Conservation (phyloP, 2,888 invertebrate species). For the Xestia sexstrigata region DNA sequence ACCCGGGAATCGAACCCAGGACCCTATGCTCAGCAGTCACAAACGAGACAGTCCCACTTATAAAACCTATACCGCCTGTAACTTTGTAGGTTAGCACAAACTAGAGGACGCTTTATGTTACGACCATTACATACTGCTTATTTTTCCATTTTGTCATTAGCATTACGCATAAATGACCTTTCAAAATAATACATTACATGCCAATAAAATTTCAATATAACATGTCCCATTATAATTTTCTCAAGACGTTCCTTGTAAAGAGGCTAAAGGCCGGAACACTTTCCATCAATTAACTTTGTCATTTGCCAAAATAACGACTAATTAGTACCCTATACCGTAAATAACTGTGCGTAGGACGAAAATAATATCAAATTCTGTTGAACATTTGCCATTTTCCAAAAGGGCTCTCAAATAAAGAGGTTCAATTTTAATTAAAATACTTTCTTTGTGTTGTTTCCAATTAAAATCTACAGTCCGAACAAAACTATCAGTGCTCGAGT, state of each 20-base stretch:
- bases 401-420: conserved; percentile 22
- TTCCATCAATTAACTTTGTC: not conserved
- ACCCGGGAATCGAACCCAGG: too few species aligned
- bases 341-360: conserved; percentile 12
- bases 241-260: not conserved
- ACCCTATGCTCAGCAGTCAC: too few species aligned
- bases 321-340: conserved; percentile 1
- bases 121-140: not conserved
- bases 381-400: conserved; percentile 5
- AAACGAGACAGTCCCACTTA: not conserved
- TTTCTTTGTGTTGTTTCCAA: conserved; percentile 45
- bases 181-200: too few species aligned
- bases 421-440: conserved; percentile 47
- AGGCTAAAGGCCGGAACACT: not conserved
- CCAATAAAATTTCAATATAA: not conserved
- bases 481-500: conserved; percentile 40
- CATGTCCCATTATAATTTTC: not conserved
- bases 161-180: too few species aligned
- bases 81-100: too few species aligned
- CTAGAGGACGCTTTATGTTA: not conserved
- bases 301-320: conserved; percentile 5
- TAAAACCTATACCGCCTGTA: too few species aligned
- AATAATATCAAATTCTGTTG: conserved; percentile 22
- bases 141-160: not conserved
- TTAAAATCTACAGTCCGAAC: conserved; percentile 28